These are phyloP conservation scores for Kryptolebias marmoratus DNA, from an alignment of 2,113 vertebrate species.

Conservation along the genomic window DNA sequence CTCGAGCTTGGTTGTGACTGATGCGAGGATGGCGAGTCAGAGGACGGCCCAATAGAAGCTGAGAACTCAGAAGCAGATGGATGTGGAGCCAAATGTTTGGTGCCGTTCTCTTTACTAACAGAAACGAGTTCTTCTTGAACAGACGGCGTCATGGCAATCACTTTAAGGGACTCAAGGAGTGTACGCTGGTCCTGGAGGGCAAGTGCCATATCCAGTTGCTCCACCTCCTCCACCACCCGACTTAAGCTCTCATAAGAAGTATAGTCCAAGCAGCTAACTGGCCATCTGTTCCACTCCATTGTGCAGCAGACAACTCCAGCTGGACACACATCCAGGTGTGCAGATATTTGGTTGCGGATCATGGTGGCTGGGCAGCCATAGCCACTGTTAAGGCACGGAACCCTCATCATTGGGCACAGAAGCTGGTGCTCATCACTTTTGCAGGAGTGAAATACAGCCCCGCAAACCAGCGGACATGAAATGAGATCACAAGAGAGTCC, in stretches of 20 bases:
- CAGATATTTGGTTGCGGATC: slow-evolving; percentile 89
- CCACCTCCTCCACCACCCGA: slow-evolving; percentile 91
- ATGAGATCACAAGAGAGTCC: slow-evolving; percentile 90
- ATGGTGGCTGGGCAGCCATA: slow-evolving; percentile 92
- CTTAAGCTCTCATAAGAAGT: slow-evolving; percentile 94
- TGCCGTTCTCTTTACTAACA: slow-evolving; percentile 24
- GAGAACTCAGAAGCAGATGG: slow-evolving; percentile 17
- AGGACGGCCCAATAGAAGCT: slow-evolving; percentile 14
- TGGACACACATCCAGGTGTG: slow-evolving; percentile 93
- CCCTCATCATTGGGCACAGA: slow-evolving; percentile 90
- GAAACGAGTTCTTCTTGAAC: slow-evolving; percentile 71
- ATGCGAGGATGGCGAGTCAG: not conserved
- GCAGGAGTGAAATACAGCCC: slow-evolving; percentile 95
- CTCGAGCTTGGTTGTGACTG: slow-evolving; percentile 16
- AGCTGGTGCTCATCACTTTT: slow-evolving; percentile 92
- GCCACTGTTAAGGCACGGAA: slow-evolving; percentile 91
- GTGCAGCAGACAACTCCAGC: slow-evolving; percentile 97
- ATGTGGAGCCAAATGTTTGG: slow-evolving; percentile 6
- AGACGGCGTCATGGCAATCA: slow-evolving; percentile 91
- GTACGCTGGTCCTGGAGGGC: slow-evolving; percentile 96
- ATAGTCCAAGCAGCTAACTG: slow-evolving; percentile 92
- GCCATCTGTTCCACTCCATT: slow-evolving; percentile 99
- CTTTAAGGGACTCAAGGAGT: slow-evolving; percentile 92
- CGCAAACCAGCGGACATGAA: slow-evolving; percentile 89
- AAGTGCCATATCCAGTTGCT: slow-evolving; percentile 96